Percentiles rank a stretch among this genome's conserved stretches.
Evolutionary conservation across 2,113 vertebrate genomes (phyloP).

Genomic region (Gallinago undulata): DNA sequence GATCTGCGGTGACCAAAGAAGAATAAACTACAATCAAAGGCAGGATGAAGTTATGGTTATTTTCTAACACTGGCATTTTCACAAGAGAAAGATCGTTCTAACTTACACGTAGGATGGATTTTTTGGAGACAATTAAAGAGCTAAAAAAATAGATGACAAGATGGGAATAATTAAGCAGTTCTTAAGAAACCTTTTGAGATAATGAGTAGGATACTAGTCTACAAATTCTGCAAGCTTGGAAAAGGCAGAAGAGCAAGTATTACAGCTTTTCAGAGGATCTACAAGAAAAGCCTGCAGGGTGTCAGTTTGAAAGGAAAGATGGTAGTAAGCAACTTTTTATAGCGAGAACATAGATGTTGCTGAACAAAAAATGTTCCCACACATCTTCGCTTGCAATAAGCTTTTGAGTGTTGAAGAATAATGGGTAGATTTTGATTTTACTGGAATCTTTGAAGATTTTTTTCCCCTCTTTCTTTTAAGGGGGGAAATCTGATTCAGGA

Average conservation of each 20-base stretch:
- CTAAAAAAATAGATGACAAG: neutral
- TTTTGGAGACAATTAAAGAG: neutral
- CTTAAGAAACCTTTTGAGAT: slow-evolving; percentile 14
- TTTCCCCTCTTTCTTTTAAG: neutral
- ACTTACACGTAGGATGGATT: neutral
- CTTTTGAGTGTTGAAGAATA: neutral
- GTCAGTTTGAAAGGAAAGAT: neutral
- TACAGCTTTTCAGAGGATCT: neutral
- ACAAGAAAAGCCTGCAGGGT: slow-evolving; percentile 3
- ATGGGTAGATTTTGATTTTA: neutral
- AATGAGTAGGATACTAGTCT: neutral
- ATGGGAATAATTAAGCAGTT: neutral
- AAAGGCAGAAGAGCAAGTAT: neutral
- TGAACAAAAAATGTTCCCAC: slow-evolving; percentile 8
- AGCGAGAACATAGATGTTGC: neutral
- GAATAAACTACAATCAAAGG: neutral
- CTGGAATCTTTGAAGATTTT: neutral
- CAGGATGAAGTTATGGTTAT: neutral
- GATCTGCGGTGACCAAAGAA: neutral
- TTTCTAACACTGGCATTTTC: neutral
- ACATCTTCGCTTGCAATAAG: neutral
- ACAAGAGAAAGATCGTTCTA: neutral
- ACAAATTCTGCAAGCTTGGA: neutral
- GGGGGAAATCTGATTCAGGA: neutral
- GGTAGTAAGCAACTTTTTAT: slow-evolving; percentile 17